Base-by-base conservation (phyloP, 2,888 invertebrate species). In the Acanthopleura granulata region DNA sequence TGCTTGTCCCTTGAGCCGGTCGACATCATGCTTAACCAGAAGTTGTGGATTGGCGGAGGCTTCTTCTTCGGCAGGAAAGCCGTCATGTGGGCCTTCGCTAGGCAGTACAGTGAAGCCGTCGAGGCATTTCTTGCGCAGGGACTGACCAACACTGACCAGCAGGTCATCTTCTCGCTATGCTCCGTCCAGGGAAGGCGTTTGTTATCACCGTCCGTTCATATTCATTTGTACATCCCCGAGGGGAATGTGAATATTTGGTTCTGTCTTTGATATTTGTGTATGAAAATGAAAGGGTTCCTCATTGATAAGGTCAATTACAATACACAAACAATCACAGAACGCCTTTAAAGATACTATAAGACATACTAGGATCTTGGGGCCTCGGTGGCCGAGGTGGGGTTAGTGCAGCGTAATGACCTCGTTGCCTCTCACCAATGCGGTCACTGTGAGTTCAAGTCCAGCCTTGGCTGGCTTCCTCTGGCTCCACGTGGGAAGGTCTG, bases 11-110 rank as follows among this genome's bases (percentile, higher is more conserved):
- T 14, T 27, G 62, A 29, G 40, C 72, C 74, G 3, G 49, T 70
- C 25, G 73, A 70, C 15, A 77, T 77, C n/a, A 49, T 77, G 22
- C 30, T 50, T 3, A 62, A 49, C 16, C 73, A 69, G 40, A 11
- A 18, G 16, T 1, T 73, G 9, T 77, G 73, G 72, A 75, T 77
- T 22, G 73, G 75, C 16, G 77, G 77, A 12, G 73, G 77, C 15
- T 51, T 77, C 30, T 72, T 75, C n/a, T 51, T 77, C 11, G 77
- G 62, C 14, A 25, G 27, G 22, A 16, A 1, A 25, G 11, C 18
- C 12, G 40, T 61, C 16, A 27, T 77, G 29, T 29, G 61, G 69
- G 18, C 40, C 0, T 77, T 72, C 50, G 27, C 51, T n/a, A 16
- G 72, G 49, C 49, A 51, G 25, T 77, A 77, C 71, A 30, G 29